A percentile compares a stretch with the other conserved stretches of the same genome.
Conservation (phyloP, 2,113 vertebrate species). For the Fregata magnificens region DNA sequence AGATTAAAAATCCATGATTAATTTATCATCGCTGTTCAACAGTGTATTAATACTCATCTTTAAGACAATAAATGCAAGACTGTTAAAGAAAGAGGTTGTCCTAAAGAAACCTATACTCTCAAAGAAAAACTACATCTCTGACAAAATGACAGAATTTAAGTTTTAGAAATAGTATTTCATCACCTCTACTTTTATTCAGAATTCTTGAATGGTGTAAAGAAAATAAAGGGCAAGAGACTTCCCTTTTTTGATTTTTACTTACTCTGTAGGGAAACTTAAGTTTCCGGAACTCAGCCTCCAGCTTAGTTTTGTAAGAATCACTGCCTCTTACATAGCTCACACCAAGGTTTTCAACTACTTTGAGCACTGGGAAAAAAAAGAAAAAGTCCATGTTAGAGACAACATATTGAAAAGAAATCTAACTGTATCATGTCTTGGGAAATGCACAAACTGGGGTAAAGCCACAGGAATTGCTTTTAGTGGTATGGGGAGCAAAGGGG, state of each 20-base stretch:
- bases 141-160: background rate
- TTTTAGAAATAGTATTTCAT: background rate
- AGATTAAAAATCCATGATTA: background rate
- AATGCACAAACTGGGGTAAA: background rate
- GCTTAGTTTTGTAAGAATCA: slow-evolving; percentile 75
- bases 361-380: slow-evolving; percentile 80
- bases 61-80: background rate
- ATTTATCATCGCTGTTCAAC: background rate
- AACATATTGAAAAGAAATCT: background rate
- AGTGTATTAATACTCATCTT: background rate
- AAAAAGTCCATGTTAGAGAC: background rate
- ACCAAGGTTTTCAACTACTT: slow-evolving; percentile 88
- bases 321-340: slow-evolving; percentile 79
- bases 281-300: slow-evolving; percentile 71
- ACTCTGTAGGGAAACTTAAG: slow-evolving; percentile 84
- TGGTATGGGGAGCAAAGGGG: background rate
- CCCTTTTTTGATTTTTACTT: slow-evolving; percentile 42
- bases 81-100: background rate
- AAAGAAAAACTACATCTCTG: background rate
- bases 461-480: background rate
- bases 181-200: background rate
- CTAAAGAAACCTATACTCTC: background rate
- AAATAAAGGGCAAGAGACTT: background rate
- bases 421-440: background rate
- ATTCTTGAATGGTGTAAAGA: background rate